Conservation (phyloP, 2,797 vertebrate genomes). For the Gallirallus australis region DNA sequence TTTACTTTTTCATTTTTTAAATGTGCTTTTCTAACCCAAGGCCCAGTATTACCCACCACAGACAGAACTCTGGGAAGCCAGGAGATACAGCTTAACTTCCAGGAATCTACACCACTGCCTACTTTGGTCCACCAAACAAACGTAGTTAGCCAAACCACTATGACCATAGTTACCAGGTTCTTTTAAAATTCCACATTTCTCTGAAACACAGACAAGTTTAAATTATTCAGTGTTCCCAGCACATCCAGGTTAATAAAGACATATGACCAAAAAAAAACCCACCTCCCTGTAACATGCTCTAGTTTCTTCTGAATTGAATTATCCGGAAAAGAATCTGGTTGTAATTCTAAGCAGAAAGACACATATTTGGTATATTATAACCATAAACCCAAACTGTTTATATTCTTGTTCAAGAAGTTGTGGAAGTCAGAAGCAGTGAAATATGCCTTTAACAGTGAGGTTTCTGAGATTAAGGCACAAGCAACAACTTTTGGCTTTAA, state of each 20-base stretch:
- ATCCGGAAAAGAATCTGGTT: background rate
- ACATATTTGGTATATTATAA: background rate
- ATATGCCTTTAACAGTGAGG: background rate
- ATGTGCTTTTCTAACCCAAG: background rate
- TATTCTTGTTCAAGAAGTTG: background rate
- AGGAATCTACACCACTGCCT: background rate
- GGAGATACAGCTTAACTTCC: background rate
- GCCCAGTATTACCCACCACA: background rate
- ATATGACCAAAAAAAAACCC: background rate
- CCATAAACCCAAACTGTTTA: background rate
- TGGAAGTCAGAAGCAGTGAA: background rate
- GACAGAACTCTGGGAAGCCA: background rate
- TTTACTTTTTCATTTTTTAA: background rate
- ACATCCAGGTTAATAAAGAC: background rate
- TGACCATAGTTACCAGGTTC: background rate
- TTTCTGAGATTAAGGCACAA: background rate
- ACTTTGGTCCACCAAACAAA: background rate
- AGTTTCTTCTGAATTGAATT: background rate
- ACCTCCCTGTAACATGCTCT: background rate
- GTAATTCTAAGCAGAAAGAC: background rate
- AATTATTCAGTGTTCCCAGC: background rate
- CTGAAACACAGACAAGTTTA: background rate
- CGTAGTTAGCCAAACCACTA: background rate
- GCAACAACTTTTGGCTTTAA: background rate
- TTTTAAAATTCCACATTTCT: background rate